These are phyloP conservation scores for Aplysia californica DNA, from an alignment of 1,140 invertebrate species.

Conservation along the genomic window DNA sequence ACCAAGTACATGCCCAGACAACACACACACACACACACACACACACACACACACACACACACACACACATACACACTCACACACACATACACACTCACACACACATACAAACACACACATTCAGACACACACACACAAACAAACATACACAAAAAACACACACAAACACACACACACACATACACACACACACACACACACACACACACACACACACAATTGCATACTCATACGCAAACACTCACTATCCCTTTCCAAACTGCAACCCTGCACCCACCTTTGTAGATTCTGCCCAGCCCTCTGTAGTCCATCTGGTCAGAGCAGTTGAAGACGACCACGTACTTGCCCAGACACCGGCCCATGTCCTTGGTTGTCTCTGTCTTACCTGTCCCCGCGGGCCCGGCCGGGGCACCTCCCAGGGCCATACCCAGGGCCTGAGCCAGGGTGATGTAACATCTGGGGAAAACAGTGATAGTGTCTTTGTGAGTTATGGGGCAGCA, in stretches of 20 bases:
- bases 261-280: constrained; percentile 70
- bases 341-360: constrained; percentile 97
- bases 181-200: too few relatives aligned
- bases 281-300: constrained; percentile 90
- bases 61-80: too few relatives aligned
- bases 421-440: constrained; percentile 96
- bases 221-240: too few relatives aligned
- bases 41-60: too few relatives aligned
- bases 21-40: too few relatives aligned
- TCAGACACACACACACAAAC: too few relatives aligned
- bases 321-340: constrained; percentile 98
- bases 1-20: constrained; percentile 97
- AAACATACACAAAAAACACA: too few relatives aligned
- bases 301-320: constrained; percentile 99
- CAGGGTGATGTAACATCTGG: constrained; percentile 94
- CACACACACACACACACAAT: too few relatives aligned
- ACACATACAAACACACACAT: too few relatives aligned
- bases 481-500: background rate
- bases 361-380: constrained; percentile 98
- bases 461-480: background rate
- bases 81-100: too few relatives aligned
- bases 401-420: constrained; percentile 95
- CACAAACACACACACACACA: too few relatives aligned
- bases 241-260: too few relatives aligned
- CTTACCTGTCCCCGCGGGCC: constrained; percentile 95